Evolutionary conservation across 2,888 invertebrate species (phyloP).

Genomic region (Ferrisia virgata): DNA sequence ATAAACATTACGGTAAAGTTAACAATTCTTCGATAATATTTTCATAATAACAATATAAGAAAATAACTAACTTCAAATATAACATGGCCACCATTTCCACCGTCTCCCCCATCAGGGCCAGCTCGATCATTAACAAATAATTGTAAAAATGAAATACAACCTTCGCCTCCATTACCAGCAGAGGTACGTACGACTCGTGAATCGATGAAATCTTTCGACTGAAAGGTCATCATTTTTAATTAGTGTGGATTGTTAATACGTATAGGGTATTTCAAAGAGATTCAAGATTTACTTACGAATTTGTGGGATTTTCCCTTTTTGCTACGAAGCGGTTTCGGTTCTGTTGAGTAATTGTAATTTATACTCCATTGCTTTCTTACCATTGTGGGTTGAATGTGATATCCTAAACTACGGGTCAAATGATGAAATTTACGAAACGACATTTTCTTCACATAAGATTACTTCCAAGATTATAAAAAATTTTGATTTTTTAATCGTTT

Average conservation of each 20-base stretch:
- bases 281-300: neutral
- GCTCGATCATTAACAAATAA: constrained; percentile 80
- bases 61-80: constrained; percentile 63
- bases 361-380: neutral
- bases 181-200: constrained; percentile 62
- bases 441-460: neutral
- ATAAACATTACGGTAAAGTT: neutral
- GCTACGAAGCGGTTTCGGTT: constrained; percentile 32
- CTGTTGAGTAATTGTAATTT: neutral
- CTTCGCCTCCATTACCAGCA: constrained; percentile 92
- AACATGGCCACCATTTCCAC: constrained; percentile 93
- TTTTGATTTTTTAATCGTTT: neutral
- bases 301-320: constrained; percentile 15
- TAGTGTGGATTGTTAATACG: neutral
- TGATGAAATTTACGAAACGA: neutral
- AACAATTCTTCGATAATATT: neutral
- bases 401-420: neutral
- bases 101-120: constrained; percentile 95
- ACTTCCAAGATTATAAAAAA: neutral
- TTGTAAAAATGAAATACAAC: constrained; percentile 81
- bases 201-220: constrained; percentile 59
- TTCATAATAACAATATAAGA: neutral
- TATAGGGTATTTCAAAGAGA: neutral
- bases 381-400: neutral
- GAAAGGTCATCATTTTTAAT: neutral